phyloP scores from a whole-genome alignment of 2,888 invertebrate species.

The Phyto melanocephala region DNA sequence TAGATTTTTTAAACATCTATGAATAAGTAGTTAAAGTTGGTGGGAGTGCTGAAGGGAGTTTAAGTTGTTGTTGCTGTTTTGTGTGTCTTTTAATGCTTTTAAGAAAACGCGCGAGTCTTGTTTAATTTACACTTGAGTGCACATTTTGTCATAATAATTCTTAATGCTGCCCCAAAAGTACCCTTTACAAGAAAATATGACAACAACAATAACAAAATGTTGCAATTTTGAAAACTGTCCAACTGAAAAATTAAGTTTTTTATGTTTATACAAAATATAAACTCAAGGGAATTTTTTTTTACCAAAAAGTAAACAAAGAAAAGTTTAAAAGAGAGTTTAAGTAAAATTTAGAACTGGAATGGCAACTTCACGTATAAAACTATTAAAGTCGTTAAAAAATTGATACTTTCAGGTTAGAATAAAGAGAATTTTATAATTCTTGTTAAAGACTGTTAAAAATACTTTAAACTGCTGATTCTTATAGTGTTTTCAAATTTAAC shows the following conservation, averaged over 20 bases:
- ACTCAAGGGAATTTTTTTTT: background rate
- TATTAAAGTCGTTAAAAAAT: too few species aligned
- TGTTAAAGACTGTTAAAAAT: too few species aligned
- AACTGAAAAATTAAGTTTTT: constrained; percentile 45
- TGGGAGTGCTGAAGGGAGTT: constrained; percentile 4
- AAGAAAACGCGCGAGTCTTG: constrained; percentile 48
- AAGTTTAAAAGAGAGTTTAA: background rate
- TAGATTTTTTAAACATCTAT: background rate
- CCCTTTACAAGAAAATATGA: background rate
- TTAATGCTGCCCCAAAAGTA: constrained; percentile 11
- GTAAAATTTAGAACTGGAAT: too few species aligned
- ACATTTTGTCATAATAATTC: constrained; percentile 70
- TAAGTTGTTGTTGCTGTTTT: constrained; percentile 19
- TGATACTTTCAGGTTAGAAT: too few species aligned
- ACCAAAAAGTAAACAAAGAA: background rate
- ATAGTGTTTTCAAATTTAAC: too few species aligned
- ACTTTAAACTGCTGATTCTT: too few species aligned
- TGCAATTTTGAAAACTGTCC: constrained; percentile 25
- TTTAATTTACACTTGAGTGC: constrained; percentile 74
- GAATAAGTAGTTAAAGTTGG: background rate
- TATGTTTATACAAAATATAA: background rate
- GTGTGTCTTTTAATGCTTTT: constrained; percentile 20
- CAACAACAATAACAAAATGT: constrained; percentile 4
- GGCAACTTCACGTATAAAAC: too few species aligned
- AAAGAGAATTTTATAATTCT: too few species aligned